Conservation (phyloP, 1,140 invertebrate species). For the Armadillidium nasatum region DNA sequence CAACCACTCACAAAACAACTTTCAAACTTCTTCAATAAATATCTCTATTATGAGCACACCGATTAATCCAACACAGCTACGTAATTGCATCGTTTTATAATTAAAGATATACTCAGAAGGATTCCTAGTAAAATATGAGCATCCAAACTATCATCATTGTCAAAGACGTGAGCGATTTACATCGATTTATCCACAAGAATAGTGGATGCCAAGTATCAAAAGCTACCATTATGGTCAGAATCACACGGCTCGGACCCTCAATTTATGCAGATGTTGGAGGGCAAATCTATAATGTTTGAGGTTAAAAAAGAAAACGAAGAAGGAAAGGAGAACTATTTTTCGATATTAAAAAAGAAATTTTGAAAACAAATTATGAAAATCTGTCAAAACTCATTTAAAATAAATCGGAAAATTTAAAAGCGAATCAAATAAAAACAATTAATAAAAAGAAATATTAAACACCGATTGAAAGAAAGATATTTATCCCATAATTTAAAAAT, state of each 20-base stretch:
- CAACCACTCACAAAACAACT: background rate
- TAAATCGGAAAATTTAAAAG: too few relatives aligned
- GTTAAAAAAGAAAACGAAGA: background rate
- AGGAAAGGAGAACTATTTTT: background rate
- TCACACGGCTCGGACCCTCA: background rate
- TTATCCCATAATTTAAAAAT: background rate
- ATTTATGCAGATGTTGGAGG: conserved; percentile 3
- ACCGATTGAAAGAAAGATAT: too few relatives aligned
- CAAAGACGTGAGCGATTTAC: conserved; percentile 4
- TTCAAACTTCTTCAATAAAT: background rate
- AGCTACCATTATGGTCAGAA: conserved; percentile 10
- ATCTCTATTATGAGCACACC: background rate
- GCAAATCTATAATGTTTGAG: background rate
- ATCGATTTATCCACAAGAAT: conserved; percentile 2
- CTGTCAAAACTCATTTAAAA: too few relatives aligned
- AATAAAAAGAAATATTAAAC: too few relatives aligned
- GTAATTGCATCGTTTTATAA: background rate
- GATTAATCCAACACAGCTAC: conserved; percentile 1
- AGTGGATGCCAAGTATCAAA: background rate
- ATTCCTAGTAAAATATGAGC: background rate
- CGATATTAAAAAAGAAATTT: too few relatives aligned
- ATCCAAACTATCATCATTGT: conserved; percentile 8
- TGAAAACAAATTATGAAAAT: too few relatives aligned
- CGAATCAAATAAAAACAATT: too few relatives aligned
- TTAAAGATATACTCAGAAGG: background rate